Evolutionary conservation across 2,797 vertebrate species (phyloP).

Genomic region (Acipenser transmontanus): DNA sequence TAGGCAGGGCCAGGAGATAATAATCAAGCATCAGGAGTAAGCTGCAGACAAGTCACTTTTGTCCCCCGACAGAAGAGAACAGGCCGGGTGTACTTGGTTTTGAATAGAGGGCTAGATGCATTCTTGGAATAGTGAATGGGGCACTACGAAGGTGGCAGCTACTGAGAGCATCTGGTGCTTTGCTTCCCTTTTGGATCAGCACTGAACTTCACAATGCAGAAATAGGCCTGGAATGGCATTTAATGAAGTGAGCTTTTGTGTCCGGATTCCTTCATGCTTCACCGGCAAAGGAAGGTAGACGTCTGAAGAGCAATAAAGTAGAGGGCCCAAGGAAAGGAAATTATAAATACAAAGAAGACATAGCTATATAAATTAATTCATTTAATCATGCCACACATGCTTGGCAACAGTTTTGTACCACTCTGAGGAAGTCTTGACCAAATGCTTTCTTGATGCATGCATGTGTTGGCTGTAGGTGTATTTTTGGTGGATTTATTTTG

Average conservation of each 20-base stretch:
- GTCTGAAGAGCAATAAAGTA: neutral
- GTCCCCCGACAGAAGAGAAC: conserved; percentile 41
- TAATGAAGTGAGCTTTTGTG: conserved; percentile 44
- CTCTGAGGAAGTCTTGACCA: too few species aligned
- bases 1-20: conserved; percentile 47
- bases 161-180: conserved; percentile 43
- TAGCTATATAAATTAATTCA: too few species aligned
- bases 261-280: conserved; percentile 24
- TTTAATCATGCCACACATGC: too few species aligned
- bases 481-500: too few species aligned
- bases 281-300: conserved; percentile 1
- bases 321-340: conserved; percentile 6
- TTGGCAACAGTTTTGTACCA: too few species aligned
- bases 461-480: too few species aligned
- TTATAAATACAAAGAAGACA: too few species aligned
- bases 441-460: too few species aligned
- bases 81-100: conserved; percentile 38
- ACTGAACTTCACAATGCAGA: conserved; percentile 37
- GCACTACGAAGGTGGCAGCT: conserved; percentile 26
- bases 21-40: conserved; percentile 51
- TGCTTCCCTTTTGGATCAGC: conserved; percentile 32
- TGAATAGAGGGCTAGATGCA: conserved; percentile 43
- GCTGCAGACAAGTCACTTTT: conserved; percentile 55
- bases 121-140: conserved; percentile 43
- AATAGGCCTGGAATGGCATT: conserved; percentile 36